Evolutionary conservation across 2,797 vertebrate species (phyloP), one percentile per base, ranked within the genome.

Genomic region (Brachyalestes nurse): DNA sequence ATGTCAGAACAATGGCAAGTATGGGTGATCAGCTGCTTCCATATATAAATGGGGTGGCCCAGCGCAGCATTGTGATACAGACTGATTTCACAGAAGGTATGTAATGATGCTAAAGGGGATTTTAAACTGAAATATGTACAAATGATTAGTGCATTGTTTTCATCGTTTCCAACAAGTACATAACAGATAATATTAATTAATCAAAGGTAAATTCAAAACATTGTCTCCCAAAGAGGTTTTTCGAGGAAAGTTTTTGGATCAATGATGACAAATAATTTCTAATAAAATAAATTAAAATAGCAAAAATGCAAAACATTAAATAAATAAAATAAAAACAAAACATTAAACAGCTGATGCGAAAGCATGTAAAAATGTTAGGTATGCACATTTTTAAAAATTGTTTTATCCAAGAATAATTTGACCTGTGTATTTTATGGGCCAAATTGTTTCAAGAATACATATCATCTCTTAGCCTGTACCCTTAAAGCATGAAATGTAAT

Each of bases 71-170:
- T 96, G 90, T 97, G 91, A 86, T 97, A 93, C 90, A 96, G 75
- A 96, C 91, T 93, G 90, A 95, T 89, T 90, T 97, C 92, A 95
- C 94, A 77, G 94, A 98, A 99, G 97, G 98, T 99, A 99, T 90
- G 97, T 99, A 96, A 91, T 86, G 82, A 89, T 84, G 85, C 74
- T 86, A 80, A 49, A 47, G 58, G 71, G 67, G 55, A 78, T 84
- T 72, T 58, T 28, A 81, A 42, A 57, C 17, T 23, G 17, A 66
- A 66, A 19, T 60, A 38, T 61, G 4, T 21, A 80, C 14, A 23
- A 38, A 51, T 61, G 60, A 74, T 66, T 25, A 40, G 34, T 64
- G 28, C 8, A 0, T 65, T 38, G 19, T 65, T 34, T 34, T 60
- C 13, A 6, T 6, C 5, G 12, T 62, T 34, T 34, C 1, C 60